Base-by-base conservation (phyloP, 1,140 invertebrate genomes). In the Zaprionus taronus region DNA sequence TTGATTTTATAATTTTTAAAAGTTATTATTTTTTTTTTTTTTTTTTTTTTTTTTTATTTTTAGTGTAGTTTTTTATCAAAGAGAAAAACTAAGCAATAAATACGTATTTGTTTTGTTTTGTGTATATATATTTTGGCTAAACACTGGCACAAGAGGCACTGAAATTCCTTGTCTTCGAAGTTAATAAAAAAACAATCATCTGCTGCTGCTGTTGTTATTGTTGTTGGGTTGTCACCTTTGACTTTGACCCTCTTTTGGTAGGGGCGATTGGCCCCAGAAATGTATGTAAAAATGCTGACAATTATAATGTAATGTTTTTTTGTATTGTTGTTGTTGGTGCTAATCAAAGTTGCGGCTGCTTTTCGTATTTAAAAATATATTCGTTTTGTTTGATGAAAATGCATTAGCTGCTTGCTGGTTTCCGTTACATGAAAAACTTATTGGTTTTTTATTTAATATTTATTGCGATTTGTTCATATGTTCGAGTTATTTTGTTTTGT, bases 101-200 rank as follows among this genome's bases (percentile, higher is more conserved):
- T 89, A 89, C 85, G 85, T 89, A 89, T 89, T 81, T 89, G 79
- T 90, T 89, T 81, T 89, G 79, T 90, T 47, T 47, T 87, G 85
- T 89, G 84, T 89, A 89, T 89, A 87, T 87, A 89, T 89, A 89
- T 89, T 89, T 89, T 89, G 85, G 85, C 85, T 89, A 90, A 89
- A 90, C 85, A 90, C 85, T 90, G 86, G 86, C 85, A 90, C 85
- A 85, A 91, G 86, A 90, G 85, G 85, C 85, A 90, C 85, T 90
- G 86, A 90, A 91, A 90, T 90, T 90, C 85, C 85, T 91, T 90
- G 85, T 90, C 85, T 90, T 89, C 85, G 85, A 89, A 89, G 86
- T 89, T 87, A 84, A 84, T 91, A 70, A 67, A 62, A 68, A 85
- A 83, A 72, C 67, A 81, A 84, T 77, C 70, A 77, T 86, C 77